Conservation (phyloP, 2,888 invertebrate species). For the Camponotus fellah region DNA sequence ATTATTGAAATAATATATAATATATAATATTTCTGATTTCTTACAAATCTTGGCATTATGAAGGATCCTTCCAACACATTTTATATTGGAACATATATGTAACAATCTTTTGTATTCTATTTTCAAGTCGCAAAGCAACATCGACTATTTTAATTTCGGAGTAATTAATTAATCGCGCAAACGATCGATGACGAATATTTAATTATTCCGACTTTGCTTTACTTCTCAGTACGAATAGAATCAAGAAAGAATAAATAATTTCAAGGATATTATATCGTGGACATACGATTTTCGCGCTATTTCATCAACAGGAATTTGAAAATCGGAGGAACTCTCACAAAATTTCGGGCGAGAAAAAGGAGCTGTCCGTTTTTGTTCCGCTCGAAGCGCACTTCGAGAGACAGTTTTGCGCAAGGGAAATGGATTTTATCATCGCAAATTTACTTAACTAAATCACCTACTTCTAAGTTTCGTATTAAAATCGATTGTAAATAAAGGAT, state of each 20-base stretch:
- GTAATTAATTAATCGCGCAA: constrained; percentile 19
- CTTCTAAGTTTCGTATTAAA: background rate
- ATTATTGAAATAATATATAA: background rate
- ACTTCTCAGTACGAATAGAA: background rate
- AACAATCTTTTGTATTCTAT: background rate
- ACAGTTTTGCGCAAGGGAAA: background rate
- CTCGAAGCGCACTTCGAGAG: background rate
- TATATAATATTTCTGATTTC: background rate
- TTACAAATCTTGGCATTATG: background rate
- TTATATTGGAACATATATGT: background rate
- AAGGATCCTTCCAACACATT: background rate
- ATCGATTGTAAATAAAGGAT: constrained; percentile 28
- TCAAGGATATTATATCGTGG: background rate
- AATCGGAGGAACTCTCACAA: constrained; percentile 12
- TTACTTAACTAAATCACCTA: background rate
- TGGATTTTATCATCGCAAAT: constrained; percentile 1
- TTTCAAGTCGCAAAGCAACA: background rate
- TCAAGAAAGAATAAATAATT: background rate
- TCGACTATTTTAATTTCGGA: background rate
- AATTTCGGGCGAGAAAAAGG: background rate
- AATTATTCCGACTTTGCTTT: background rate
- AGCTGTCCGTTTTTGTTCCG: constrained; percentile 1
- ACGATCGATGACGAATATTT: constrained; percentile 18
- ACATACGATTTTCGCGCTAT: constrained; percentile 29
- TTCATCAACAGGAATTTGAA: constrained; percentile 18